Percentiles rank a stretch among this genome's conserved stretches.
Conservation (phyloP, 37 sponge, comb jelly and placozoan genomes). For the Amphimedon queenslandica region DNA sequence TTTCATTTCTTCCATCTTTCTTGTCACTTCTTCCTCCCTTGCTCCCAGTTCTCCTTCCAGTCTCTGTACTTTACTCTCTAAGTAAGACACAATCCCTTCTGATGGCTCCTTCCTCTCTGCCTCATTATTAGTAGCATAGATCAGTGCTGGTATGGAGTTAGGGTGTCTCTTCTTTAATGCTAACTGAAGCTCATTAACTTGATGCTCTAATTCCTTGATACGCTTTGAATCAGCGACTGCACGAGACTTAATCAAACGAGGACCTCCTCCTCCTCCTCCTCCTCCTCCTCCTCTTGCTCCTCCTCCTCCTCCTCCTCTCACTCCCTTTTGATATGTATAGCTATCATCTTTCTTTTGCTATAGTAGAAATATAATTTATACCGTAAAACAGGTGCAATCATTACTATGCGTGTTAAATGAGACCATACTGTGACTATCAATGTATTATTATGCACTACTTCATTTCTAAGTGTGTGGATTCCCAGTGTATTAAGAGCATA, state of each 20-base stretch:
- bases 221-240: background rate
- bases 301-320: background rate
- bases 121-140: slow-evolving; percentile 29
- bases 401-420: too few relatives aligned
- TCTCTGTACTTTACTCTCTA: slow-evolving; percentile 34
- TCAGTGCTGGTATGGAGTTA: slow-evolving; percentile 75
- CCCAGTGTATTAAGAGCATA: too few relatives aligned
- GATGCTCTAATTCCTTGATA: slow-evolving; percentile 46
- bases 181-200: slow-evolving; percentile 62
- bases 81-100: slow-evolving; percentile 5
- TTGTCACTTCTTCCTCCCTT: slow-evolving; percentile 32
- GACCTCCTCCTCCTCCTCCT: background rate
- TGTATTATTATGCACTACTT: too few relatives aligned
- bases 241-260: background rate
- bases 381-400: too few relatives aligned
- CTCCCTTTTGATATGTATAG: background rate
- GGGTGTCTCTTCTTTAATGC: slow-evolving; percentile 61
- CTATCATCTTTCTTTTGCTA: slow-evolving; percentile 14
- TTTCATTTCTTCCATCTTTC: slow-evolving; percentile 33
- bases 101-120: background rate
- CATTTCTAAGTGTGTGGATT: too few relatives aligned
- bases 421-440: too few relatives aligned
- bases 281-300: too few relatives aligned
- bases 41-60: slow-evolving; percentile 29
- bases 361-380: too few relatives aligned